phyloP scores from a whole-genome alignment of 1,140 invertebrate species.

The Octopus bimaculoides region DNA sequence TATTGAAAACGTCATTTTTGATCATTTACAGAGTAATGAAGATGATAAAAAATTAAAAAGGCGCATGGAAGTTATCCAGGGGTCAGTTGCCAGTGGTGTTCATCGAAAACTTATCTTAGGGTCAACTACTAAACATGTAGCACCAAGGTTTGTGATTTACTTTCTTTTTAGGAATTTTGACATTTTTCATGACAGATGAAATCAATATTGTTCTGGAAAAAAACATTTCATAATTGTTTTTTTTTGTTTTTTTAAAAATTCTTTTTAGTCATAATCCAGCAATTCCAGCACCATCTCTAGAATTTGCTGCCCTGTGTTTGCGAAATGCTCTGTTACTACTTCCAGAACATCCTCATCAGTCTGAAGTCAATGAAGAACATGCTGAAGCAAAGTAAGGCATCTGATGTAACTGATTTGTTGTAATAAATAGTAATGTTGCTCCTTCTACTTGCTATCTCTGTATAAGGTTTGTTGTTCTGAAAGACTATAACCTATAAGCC shows the following conservation, averaged over 20 bases:
- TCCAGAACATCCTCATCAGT: constrained; percentile 39
- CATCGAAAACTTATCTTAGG: constrained; percentile 68
- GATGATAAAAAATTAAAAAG: constrained; percentile 66
- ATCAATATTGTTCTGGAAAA: neutral
- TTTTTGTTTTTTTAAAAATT: neutral
- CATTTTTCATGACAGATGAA: neutral
- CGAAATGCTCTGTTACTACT: constrained; percentile 71
- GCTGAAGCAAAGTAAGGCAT: constrained; percentile 23
- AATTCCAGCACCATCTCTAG: constrained; percentile 81
- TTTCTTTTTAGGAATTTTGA: neutral
- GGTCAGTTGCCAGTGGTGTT: constrained; percentile 64
- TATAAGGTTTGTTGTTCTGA: too few species aligned
- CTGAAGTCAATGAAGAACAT: constrained; percentile 26
- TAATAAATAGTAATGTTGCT: too few species aligned
- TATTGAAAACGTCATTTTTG: neutral
- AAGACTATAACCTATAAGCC: too few species aligned
- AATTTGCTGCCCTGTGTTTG: constrained; percentile 84
- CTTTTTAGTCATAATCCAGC: constrained; percentile 54
- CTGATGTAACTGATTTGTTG: too few species aligned
- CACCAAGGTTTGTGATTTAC: constrained; percentile 22
- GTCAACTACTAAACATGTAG: constrained; percentile 38
- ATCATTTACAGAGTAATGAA: constrained; percentile 64
- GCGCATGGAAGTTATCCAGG: constrained; percentile 66
- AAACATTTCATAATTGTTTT: neutral
- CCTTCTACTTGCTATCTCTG: too few species aligned